Evolutionary conservation across 2,113 vertebrate genomes (phyloP), one percentile per base, ranked within the genome.

Genomic region (Glareola pratincola): DNA sequence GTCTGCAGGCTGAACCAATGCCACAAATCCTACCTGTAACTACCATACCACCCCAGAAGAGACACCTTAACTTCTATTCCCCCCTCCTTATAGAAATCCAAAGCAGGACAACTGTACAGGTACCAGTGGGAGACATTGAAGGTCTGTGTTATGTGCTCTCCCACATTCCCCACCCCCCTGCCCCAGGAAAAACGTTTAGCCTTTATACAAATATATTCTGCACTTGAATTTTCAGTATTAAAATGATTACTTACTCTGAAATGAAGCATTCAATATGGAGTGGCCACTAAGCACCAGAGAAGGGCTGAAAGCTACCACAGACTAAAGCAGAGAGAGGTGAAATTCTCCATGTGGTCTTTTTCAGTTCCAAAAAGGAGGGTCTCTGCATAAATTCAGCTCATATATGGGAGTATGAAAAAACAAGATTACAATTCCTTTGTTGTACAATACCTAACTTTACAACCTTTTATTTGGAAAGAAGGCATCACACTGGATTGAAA

Each of bases 141-240:
- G 32, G 39, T 54, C 66, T 82, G 24, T 2, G 1, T 63, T 39
- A 59, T 3, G 12, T 39, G 20, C 19, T 80, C 17, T 79, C 64
- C 26, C 51, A 66, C 5, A 4, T 36, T 54, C 12, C 34, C 10
- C 39, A 27, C 10, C 10, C 7, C 14, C 11, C 6, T 0, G 0
- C 5, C 32, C 18, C 22, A 30, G 21, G 24, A 77, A 77, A 47
- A 59, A 39, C 7, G 20, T 78, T 71, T 63, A 36, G 47, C n/a
- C 47, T 85, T 69, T 41, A 64, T 8, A 78, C 5, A 78, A 80
- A 84, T 32, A 48, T 4, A 75, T 41, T 51, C 45, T 75, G 37
- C 47, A 66, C 13, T 66, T 64, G 20, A 75, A 78, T 78, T 89
- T 91, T 89, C 76, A 92, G 22, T 62, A 81, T n/a, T 75, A 56